phyloP scores from a whole-genome alignment of 2,113 vertebrate species.

The Phrynocephalus versicolor region DNA sequence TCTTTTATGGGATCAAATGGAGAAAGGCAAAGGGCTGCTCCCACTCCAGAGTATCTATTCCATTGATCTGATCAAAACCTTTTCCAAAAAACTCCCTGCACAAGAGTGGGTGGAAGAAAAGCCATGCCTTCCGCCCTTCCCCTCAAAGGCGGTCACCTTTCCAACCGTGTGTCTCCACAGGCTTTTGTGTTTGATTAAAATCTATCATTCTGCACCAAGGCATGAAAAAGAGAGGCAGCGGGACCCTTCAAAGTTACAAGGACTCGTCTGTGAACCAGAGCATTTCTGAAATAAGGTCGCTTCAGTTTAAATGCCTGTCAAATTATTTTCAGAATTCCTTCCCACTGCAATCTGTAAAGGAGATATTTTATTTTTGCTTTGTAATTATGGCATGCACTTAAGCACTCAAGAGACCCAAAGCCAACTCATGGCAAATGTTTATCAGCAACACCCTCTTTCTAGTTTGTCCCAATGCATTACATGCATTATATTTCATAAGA shows the following conservation, averaged over 20 bases:
- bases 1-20: slow-evolving; percentile 15
- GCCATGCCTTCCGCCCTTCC: background rate
- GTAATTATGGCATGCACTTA: slow-evolving; percentile 5
- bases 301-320: background rate
- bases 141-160: accelerated
- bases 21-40: background rate
- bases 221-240: background rate
- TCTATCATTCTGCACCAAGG: background rate
- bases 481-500: background rate
- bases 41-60: too few species aligned
- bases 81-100: background rate
- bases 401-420: slow-evolving; percentile 3
- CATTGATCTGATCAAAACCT: slow-evolving; percentile 3
- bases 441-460: background rate
- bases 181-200: slow-evolving; percentile 34
- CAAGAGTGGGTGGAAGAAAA: background rate
- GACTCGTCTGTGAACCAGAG: background rate
- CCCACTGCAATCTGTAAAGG: background rate
- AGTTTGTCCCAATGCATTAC: background rate
- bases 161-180: background rate
- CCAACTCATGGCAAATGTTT: background rate
- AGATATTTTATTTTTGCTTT: accelerated
- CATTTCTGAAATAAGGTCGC: slow-evolving; percentile 13
- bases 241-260: background rate
- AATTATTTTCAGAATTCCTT: background rate